A percentile compares a stretch with the other conserved stretches of the same genome.
These are phyloP conservation scores for Sylvia borin DNA, from an alignment of 2,797 vertebrate species.

Conservation along the genomic window DNA sequence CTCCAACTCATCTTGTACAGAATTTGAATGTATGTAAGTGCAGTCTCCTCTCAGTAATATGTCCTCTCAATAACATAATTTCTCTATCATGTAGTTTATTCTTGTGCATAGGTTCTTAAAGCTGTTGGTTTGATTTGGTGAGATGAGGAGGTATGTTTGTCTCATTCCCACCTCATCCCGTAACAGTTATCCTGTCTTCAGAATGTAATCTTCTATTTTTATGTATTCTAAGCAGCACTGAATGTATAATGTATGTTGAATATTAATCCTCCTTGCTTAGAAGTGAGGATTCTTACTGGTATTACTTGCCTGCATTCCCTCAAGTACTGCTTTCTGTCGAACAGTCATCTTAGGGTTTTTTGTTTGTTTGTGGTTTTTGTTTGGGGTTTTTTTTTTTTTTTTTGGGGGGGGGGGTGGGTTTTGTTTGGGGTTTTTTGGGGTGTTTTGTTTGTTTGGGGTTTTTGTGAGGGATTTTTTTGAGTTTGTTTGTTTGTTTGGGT, in stretches of 20 bases:
- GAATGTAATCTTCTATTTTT: not conserved
- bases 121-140: not conserved
- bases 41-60: not conserved
- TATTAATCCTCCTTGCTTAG: not conserved
- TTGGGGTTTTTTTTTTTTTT: not conserved
- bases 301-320: not conserved
- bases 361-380: too few relatives aligned
- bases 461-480: too few relatives aligned
- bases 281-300: not conserved
- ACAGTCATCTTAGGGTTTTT: not conserved
- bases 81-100: not conserved
- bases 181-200: not conserved
- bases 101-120: not conserved
- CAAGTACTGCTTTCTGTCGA: not conserved
- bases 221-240: not conserved
- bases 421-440: too few relatives aligned
- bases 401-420: not conserved
- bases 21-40: not conserved
- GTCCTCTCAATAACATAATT: not conserved
- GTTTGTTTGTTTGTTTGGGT: too few relatives aligned
- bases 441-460: too few relatives aligned
- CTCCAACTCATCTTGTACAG: not conserved
- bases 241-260: not conserved
- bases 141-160: not conserved
- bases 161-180: accelerated